Conservation (phyloP, 2,113 vertebrate species). For the Mohoua ochrocephala region DNA sequence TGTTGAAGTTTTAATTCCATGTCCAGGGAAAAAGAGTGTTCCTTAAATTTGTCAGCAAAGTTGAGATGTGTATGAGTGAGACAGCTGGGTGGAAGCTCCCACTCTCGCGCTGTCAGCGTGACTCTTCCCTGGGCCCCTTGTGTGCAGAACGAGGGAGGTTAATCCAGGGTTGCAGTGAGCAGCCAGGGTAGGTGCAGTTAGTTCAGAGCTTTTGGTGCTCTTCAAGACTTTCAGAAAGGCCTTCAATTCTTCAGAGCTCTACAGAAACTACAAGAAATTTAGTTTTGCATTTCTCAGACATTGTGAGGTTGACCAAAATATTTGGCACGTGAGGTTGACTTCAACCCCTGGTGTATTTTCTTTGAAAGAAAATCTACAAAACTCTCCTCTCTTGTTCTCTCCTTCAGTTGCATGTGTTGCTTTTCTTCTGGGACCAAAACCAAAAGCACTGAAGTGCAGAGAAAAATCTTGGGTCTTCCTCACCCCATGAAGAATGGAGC, state of each 20-base stretch:
- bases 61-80: background rate
- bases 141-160: background rate
- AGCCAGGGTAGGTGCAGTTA: background rate
- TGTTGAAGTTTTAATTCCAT: background rate
- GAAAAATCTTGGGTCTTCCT: background rate
- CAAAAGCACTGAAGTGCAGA: background rate
- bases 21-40: background rate
- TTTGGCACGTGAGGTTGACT: background rate
- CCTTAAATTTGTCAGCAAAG: background rate
- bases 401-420: background rate
- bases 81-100: background rate
- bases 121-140: background rate
- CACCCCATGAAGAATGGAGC: background rate
- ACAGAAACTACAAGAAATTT: background rate
- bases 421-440: background rate
- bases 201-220: background rate
- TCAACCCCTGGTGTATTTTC: background rate
- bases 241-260: background rate
- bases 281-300: background rate
- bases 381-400: background rate
- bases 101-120: accelerated
- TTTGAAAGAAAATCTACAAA: background rate
- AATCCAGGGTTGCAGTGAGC: background rate
- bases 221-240: background rate
- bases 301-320: background rate